Conservation (phyloP, 2,888 invertebrate genomes). For the Anodontia alba region DNA sequence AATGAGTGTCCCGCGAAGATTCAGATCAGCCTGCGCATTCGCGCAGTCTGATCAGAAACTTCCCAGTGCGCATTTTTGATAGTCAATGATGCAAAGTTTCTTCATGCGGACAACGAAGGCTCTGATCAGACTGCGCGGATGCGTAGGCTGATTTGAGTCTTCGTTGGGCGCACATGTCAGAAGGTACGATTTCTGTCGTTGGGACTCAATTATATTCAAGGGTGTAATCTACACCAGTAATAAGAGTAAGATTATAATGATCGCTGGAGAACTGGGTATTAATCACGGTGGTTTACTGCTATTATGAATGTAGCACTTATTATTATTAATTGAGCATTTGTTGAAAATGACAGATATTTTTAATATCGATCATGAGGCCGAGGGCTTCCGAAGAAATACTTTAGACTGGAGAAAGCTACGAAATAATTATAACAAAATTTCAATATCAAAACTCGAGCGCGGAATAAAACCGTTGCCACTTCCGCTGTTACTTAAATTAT, state of each 20-base stretch:
- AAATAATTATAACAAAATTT: conserved; percentile 50
- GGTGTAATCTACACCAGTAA: conserved; percentile 8
- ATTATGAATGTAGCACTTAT: conserved; percentile 14
- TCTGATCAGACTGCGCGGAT: neutral
- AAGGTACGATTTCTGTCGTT: too few relatives aligned
- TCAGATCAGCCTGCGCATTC: too few relatives aligned
- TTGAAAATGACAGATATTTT: conserved; percentile 59
- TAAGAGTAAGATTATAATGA: conserved; percentile 10
- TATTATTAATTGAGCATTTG: conserved; percentile 24
- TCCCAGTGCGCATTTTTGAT: too few relatives aligned
- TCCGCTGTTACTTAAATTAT: conserved; percentile 52
- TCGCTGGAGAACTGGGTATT: neutral
- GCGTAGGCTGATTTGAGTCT: too few relatives aligned
- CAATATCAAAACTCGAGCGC: conserved; percentile 53
- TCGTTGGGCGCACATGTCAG: too few relatives aligned
- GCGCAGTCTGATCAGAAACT: too few relatives aligned
- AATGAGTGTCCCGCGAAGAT: too few relatives aligned
- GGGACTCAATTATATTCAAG: neutral
- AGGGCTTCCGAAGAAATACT: conserved; percentile 55
- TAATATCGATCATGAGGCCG: conserved; percentile 51
- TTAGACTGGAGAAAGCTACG: conserved; percentile 64
- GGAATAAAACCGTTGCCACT: conserved; percentile 64
- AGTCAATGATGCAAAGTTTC: too few relatives aligned
- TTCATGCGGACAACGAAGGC: too few relatives aligned
- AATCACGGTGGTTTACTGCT: conserved; percentile 16